Base-by-base conservation (phyloP, 2,113 vertebrate genomes). In the Coptodon rendalli region DNA sequence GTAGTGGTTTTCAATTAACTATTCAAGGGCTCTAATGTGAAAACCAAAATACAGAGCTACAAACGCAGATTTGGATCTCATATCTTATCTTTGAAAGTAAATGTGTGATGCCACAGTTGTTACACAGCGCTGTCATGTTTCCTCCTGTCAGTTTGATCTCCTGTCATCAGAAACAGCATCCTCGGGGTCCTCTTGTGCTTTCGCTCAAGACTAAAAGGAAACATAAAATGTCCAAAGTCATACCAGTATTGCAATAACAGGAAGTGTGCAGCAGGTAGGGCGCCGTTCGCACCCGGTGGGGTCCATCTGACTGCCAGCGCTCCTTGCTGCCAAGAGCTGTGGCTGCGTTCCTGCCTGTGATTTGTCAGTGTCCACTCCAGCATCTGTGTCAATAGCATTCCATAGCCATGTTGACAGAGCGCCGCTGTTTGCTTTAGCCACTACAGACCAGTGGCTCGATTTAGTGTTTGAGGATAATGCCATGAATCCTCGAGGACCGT, bases 321-420 rank as follows among this genome's bases (percentile, higher is more conserved):
- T 89, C 56, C 48, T 81, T 82, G 4, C 56, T 87, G 92, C 89
- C 91, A 92, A 87, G 89, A 93, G 84, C 91, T 27, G 85, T 86
- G 90, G 89, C 90, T 89, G 86, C n/a, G 84, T 90, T 95, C 90
- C 92, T 89, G 91, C 88, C 93, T 94, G 93, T 84, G 84, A 94
- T 95, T 90, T 90, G 90, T 94, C 93, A 92, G 90, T 92, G 92
- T 93, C 91, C 92, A 87, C 90, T 78, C 73, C 73, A 88, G 93
- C 95, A 96, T 96, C 96, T 97, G 95, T 96, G 94, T 96, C 96
- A 97, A 96, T 95, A 97, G 94, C 94, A 96, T 96, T 96, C 95
- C 96, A 89, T 43, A 24, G 92, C 79, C 53, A 86, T 95, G 94
- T 96, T 94, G 95, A 96, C 95, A 91, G 94, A 96, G 93, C 9